These are phyloP conservation scores for Dromaius novaehollandiae DNA, from an alignment of 2,113 vertebrate species.

Conservation along the genomic window DNA sequence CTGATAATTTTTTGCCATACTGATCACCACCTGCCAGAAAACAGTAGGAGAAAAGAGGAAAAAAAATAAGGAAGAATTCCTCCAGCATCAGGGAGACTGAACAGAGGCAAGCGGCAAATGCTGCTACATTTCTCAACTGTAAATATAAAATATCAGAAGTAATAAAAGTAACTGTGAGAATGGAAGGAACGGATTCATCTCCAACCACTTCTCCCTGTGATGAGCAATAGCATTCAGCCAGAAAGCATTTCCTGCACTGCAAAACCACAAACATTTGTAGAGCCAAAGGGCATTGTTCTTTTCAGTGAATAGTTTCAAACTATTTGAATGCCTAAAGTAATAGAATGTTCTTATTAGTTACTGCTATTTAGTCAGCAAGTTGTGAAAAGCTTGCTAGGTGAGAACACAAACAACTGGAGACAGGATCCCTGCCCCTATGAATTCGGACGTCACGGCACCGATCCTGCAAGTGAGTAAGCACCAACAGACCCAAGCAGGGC, in stretches of 20 bases:
- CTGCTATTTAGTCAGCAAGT: constrained; percentile 12
- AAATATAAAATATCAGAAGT: constrained; percentile 65
- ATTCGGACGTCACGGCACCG: not conserved
- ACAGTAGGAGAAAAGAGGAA: not conserved
- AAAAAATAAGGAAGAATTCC: not conserved
- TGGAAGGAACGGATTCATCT: constrained; percentile 48
- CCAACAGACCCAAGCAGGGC: not conserved
- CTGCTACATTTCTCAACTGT: constrained; percentile 28
- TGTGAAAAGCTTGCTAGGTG: constrained; percentile 24
- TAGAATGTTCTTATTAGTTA: not conserved
- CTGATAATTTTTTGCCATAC: not conserved
- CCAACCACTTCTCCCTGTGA: constrained; percentile 43
- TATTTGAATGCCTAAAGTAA: constrained; percentile 42
- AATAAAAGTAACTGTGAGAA: constrained; percentile 58
- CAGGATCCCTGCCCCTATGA: not conserved
- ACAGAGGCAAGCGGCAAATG: not conserved
- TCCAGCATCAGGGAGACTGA: not conserved
- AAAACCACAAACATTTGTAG: constrained; percentile 56
- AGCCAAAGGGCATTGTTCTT: constrained; percentile 60
- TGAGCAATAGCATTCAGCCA: constrained; percentile 48
- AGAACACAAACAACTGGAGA: constrained; percentile 1
- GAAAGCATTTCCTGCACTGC: constrained; percentile 66
- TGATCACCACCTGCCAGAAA: constrained; percentile 19
- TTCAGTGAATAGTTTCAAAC: constrained; percentile 52
- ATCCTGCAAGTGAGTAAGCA: not conserved